Evolutionary conservation across 30 jellyfish, hydroid and myxozoan genomes (phyloP), one percentile per base, ranked within the genome.

Genomic region (Aurelia sp.): DNA sequence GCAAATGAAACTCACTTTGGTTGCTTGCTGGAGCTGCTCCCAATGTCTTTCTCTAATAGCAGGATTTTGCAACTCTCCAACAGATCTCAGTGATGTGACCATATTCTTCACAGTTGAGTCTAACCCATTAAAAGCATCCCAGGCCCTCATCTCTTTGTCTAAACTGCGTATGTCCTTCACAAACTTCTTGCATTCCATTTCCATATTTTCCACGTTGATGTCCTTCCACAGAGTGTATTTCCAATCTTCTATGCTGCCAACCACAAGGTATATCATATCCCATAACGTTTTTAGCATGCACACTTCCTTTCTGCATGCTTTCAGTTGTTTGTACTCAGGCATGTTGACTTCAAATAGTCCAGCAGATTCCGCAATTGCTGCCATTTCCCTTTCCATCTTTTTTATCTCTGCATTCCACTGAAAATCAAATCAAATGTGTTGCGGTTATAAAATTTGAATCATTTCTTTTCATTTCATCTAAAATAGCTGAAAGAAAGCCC

Each of bases 31-130:
- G 41, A 94, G 96, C 83, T 94, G 99, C 67, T 94, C 93, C 99
- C 99, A 94, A 89, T 94, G 99, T 82, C 99, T 73, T 61, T 94
- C 99, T 73, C 99, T 76, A 12, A 94, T 89, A 4, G 99, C 99
- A 3, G 99, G 97, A 64, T 94, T 94, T 77, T 94, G 99, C 57
- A 94, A 70, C 85, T 94, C 99, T 18, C 96, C 97, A 35, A 94
- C 96, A 17, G 99, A 90, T 47, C 99, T 82, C 81, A 94, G 62
- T 11, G 99, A 94, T 27, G 99, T 94, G 72, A 94, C 87, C 97
- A 94, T 94, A 55, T 94, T 94, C 66, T 89, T 89, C 44, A 94
- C 99, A 52, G 99, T 89, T 13, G 95, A 83, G 35, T 94, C 99
- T 10, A 94, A 81, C 3, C 99, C 99, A 58, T 84, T 52, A 81